Conservation (phyloP, 2,113 vertebrate species). For the Trochalopteron elliotii region DNA sequence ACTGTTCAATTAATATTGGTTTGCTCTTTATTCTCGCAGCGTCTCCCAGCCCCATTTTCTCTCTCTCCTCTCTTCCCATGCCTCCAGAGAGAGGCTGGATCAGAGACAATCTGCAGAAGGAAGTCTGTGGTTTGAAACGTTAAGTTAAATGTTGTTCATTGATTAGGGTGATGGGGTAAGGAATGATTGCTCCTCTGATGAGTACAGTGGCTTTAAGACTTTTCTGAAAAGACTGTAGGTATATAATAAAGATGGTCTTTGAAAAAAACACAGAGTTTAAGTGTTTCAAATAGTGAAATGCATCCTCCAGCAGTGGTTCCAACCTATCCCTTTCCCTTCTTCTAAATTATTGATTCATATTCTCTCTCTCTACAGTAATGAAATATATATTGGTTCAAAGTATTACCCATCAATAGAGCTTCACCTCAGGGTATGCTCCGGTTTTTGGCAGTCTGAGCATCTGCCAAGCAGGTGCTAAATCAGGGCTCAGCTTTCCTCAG, state of each 20-base stretch:
- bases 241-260: neutral
- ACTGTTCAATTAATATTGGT: neutral
- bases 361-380: slow-evolving; percentile 7
- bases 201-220: neutral
- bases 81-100: neutral
- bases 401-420: neutral
- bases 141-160: neutral
- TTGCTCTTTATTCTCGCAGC: neutral
- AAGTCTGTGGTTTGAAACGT: neutral
- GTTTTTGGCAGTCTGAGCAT: neutral
- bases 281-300: neutral
- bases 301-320: neutral
- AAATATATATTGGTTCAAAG: slow-evolving; percentile 35
- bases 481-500: neutral
- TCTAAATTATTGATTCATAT: slow-evolving; percentile 44
- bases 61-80: neutral
- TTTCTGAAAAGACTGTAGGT: neutral
- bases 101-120: neutral
- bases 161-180: neutral
- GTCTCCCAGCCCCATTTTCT: neutral
- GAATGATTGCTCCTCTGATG: neutral
- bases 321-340: neutral
- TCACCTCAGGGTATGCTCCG: neutral
- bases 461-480: neutral
- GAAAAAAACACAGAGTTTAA: neutral